A percentile compares a stretch with the other conserved stretches of the same genome.
Conservation (phyloP, 2,888 invertebrate genomes). For the Chrysomela aeneicollis region DNA sequence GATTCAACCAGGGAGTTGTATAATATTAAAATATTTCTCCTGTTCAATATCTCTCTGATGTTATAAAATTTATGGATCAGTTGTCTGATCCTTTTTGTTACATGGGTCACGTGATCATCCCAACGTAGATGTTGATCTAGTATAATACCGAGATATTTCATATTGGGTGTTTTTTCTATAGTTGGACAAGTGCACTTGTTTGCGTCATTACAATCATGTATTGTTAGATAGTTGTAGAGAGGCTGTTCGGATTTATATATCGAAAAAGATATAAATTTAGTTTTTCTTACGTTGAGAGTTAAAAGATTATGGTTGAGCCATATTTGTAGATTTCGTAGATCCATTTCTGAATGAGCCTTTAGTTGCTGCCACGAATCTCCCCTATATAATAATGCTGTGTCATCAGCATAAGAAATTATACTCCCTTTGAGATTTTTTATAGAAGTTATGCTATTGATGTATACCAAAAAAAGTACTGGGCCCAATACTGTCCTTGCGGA, state of each 20-base stretch:
- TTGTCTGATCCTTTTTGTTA: slow-evolving; percentile 1
- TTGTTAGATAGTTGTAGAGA: not conserved
- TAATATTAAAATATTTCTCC: slow-evolving; percentile 1
- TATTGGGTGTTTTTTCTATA: not conserved
- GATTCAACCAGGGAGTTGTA: slow-evolving; percentile 1
- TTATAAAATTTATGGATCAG: slow-evolving; percentile 1
- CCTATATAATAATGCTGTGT: no score
- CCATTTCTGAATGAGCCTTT: no score
- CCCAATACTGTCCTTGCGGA: no score
- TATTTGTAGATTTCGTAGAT: no score
- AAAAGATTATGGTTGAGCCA: slow-evolving; percentile 4
- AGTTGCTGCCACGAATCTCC: no score
- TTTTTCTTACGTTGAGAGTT: not conserved
- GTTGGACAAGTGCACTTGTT: not conserved
- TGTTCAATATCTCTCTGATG: not conserved
- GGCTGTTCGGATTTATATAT: not conserved
- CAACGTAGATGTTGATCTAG: not conserved
- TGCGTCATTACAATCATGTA: not conserved
- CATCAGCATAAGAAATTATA: no score
- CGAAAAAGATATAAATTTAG: not conserved
- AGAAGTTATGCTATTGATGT: no score
- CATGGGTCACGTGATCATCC: not conserved
- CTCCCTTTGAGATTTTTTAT: no score
- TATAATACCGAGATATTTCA: not conserved
- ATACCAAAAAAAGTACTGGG: no score